Percentiles rank a stretch among this genome's conserved stretches.
Conservation (phyloP, 2,888 invertebrate genomes). For the Dyspetes luteomarginatus region DNA sequence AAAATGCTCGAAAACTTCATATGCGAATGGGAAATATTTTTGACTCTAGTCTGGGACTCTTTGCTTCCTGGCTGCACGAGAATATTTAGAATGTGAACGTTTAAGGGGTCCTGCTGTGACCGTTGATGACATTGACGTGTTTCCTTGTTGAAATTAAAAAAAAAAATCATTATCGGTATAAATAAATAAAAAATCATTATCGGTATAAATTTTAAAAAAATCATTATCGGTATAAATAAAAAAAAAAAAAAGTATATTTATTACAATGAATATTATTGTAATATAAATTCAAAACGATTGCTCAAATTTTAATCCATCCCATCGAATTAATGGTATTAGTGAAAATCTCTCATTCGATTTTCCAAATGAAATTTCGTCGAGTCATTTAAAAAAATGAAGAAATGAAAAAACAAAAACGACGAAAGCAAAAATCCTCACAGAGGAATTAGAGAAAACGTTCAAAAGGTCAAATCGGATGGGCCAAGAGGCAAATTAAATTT, state of each 20-base stretch:
- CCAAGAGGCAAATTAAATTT: slow-evolving; percentile 48
- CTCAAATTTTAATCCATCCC: too few species aligned
- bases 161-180: not conserved
- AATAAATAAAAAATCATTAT: too few species aligned
- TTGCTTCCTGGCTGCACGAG: slow-evolving; percentile 33
- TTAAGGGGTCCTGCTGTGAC: slow-evolving; percentile 60
- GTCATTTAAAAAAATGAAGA: slow-evolving; percentile 13
- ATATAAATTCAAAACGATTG: too few species aligned
- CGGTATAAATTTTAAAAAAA: too few species aligned
- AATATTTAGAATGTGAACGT: slow-evolving; percentile 51
- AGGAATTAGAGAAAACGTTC: not conserved
- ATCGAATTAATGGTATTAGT: too few species aligned
- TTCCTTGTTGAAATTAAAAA: slow-evolving; percentile 4
- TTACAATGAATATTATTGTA: too few species aligned
- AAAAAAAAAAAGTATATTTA: too few species aligned
- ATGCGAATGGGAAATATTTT: slow-evolving; percentile 29
- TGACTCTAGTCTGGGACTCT: slow-evolving; percentile 11
- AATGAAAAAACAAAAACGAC: not conserved
- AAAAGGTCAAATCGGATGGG: slow-evolving; percentile 31
- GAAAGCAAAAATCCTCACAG: slow-evolving; percentile 1
- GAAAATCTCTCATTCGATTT: slow-evolving; percentile 34
- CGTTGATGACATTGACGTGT: slow-evolving; percentile 8
- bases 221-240: not conserved
- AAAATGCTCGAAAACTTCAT: not conserved
- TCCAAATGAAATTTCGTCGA: slow-evolving; percentile 37